phyloP scores from a whole-genome alignment of 2,888 invertebrate genomes.

The Reticulitermes lucifugus region DNA sequence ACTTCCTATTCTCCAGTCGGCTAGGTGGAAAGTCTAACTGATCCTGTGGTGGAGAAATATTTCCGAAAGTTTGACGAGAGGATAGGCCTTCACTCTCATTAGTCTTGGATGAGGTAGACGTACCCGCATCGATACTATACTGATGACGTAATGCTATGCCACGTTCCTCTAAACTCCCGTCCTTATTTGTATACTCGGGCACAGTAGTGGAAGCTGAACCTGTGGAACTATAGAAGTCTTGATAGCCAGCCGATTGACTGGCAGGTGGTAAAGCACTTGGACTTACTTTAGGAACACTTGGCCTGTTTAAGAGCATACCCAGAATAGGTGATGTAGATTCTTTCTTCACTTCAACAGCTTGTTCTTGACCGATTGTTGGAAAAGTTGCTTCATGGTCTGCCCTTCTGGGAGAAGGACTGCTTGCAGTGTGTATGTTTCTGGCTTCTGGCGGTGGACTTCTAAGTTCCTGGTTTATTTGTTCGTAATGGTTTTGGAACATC shows the following conservation, averaged over 20 bases:
- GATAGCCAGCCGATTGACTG: not conserved
- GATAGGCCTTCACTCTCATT: not conserved
- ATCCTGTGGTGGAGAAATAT: not conserved
- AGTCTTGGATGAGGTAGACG: not conserved
- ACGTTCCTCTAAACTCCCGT: not conserved
- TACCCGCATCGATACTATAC: not conserved
- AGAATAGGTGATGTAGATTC: not conserved
- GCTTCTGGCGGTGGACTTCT: not conserved
- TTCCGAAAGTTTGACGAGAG: not conserved
- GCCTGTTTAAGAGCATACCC: constrained; percentile 2
- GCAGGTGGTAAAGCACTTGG: not conserved
- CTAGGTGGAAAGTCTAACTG: not conserved
- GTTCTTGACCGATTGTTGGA: not conserved
- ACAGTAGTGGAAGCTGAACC: not conserved
- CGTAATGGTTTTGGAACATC: not conserved
- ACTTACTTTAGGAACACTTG: not conserved
- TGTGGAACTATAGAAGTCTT: not conserved
- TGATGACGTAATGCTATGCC: not conserved
- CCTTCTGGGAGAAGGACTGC: not conserved
- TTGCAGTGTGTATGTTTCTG: not conserved
- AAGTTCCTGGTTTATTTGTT: not conserved
- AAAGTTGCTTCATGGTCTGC: not conserved
- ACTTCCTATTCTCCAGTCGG: too few relatives aligned
- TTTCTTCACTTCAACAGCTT: not conserved
- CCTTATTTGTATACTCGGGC: not conserved